Percentiles rank a stretch among this genome's conserved stretches.
Conservation (phyloP, 2,888 invertebrate genomes). For the Antheraea yamamai region DNA sequence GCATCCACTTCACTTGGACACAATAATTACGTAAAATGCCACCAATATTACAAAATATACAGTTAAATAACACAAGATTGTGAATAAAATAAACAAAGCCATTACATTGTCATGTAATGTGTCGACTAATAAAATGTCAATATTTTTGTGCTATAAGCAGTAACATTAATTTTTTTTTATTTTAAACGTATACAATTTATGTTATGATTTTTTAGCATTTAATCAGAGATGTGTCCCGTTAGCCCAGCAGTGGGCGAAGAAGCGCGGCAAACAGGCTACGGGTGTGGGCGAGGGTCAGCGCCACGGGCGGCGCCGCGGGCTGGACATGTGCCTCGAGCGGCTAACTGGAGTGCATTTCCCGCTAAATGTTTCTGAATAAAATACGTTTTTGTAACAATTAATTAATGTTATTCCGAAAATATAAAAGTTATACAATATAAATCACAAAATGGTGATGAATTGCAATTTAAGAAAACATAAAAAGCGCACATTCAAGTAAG, state of each 20-base stretch:
- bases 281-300: slow-evolving; percentile 59
- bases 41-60: too few relatives aligned
- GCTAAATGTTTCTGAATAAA: slow-evolving; percentile 68
- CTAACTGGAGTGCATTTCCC: slow-evolving; percentile 42
- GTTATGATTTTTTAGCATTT: slow-evolving; percentile 11
- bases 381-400: not conserved
- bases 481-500: not conserved
- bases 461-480: not conserved
- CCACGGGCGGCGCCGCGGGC: slow-evolving; percentile 71
- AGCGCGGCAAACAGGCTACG: slow-evolving; percentile 45
- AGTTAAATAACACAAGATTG: too few relatives aligned
- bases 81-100: too few relatives aligned
- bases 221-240: slow-evolving; percentile 29
- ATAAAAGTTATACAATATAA: not conserved
- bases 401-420: not conserved
- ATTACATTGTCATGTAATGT: too few relatives aligned
- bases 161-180: not conserved
- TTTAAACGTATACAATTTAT: not conserved
- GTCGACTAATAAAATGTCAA: too few relatives aligned
- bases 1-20: too few relatives aligned
- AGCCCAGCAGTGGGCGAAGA: slow-evolving; percentile 53
- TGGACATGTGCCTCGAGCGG: slow-evolving; percentile 50
- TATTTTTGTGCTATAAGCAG: not conserved
- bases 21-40: too few relatives aligned
- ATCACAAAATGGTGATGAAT: not conserved